These are phyloP conservation scores for Epistrophella euchroma DNA, from an alignment of 2,888 invertebrate species.

Conservation along the genomic window DNA sequence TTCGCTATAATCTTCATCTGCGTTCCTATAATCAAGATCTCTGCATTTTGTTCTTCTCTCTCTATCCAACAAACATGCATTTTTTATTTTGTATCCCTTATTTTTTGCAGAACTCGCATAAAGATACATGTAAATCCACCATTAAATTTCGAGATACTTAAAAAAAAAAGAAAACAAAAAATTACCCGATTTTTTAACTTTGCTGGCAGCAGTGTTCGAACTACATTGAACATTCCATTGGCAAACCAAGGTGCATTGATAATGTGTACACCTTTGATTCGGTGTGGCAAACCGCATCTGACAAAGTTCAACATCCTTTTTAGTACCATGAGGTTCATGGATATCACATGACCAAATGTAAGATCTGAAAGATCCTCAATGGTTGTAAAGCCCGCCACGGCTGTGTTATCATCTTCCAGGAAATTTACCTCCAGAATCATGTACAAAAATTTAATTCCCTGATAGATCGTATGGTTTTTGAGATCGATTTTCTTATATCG, in stretches of 20 bases:
- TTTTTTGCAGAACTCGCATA: no score
- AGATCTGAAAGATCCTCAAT: conserved; percentile 85
- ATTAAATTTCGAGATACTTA: conserved; percentile 49
- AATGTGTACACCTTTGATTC: conserved; percentile 86
- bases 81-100: no score
- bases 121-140: conserved; percentile 84
- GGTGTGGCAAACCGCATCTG: conserved; percentile 86
- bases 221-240: conserved; percentile 85
- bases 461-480: conserved; percentile 82
- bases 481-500: conserved; percentile 84
- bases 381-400: conserved; percentile 84
- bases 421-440: conserved; percentile 86
- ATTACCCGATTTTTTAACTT: conserved; percentile 86
- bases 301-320: conserved; percentile 85
- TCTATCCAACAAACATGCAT: no score
- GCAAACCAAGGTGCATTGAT: conserved; percentile 86
- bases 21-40: no score
- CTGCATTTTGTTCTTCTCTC: no score
- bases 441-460: conserved; percentile 84
- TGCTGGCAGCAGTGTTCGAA: conserved; percentile 85
- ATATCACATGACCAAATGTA: conserved; percentile 84
- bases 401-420: conserved; percentile 86
- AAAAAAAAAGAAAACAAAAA: neutral
- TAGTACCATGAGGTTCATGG: conserved; percentile 85
- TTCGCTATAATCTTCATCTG: no score